Evolutionary conservation across 2,113 vertebrate species (phyloP), one percentile per base, ranked within the genome.

Genomic region (Agelaius phoeniceus): DNA sequence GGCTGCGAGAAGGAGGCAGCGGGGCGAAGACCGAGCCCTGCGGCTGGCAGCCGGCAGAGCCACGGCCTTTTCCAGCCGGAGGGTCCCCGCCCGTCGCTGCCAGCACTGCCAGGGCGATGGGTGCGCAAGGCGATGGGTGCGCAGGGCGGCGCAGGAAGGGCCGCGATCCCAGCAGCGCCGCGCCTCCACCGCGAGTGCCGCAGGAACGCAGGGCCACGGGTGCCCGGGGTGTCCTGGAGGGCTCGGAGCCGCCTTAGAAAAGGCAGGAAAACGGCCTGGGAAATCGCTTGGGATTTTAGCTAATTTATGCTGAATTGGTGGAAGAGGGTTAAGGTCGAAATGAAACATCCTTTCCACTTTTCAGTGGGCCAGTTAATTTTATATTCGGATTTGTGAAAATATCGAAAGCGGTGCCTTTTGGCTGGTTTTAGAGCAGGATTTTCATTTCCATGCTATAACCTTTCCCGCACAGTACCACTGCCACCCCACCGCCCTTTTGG

Each of bases 121-220:
- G 35, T 37, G 35, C 35, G 35, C 35, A 9, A 9, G 9, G 23
- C 10, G 3, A 2, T 1, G 11, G 27, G 44, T 4, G 20, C 10
- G 9, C 6, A n/a, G 71, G 11, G 30, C 37, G 4, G 11, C 7
- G 13, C 9, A 31, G 76, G 20, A 26, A 33, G 6, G 7, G 39
- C 5, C 2, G 16, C 58, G 15, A 37, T 35, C 23, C 6, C 1
- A 15, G 57, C 41, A 28, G 13, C 18, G 3, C 22, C 52, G 23
- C 12, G 4, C 24, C 1, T 1, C 1, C 58, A 1, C 8, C 0
- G 5, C 19, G 7, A 0, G 26, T 2, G 30, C 55, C 13, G 4
- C 17, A 4, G 11, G 10, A 26, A 5, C 5, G 5, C 5, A 3
- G 52, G 14, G 11, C 41, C 10, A 2, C 0, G 31, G 16, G 15